Conservation (phyloP, 2,113 vertebrate species). For the Panthera uncia region DNA sequence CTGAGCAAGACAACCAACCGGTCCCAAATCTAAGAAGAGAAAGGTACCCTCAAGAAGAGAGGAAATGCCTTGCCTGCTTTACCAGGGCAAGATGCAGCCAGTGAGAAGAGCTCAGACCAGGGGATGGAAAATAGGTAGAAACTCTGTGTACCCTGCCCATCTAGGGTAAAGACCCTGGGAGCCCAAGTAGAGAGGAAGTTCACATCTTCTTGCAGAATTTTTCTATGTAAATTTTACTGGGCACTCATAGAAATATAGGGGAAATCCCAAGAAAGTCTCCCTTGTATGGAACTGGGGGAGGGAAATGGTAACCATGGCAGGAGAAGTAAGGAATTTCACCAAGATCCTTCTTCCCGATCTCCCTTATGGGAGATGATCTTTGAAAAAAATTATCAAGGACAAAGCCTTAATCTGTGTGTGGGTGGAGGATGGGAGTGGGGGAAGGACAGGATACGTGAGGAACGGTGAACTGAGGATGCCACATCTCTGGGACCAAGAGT, state of each 20-base stretch:
- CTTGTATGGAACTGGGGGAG: neutral
- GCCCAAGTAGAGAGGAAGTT: neutral
- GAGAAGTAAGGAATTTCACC: neutral
- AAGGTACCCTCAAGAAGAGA: neutral
- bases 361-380: neutral
- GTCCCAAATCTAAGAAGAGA: neutral
- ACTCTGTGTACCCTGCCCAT: neutral
- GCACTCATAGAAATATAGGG: neutral
- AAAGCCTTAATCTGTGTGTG: neutral
- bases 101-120: neutral
- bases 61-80: neutral
- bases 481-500: rapidly evolving
- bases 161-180: no score
- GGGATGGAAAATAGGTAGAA: neutral
- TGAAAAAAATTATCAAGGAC: neutral
- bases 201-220: neutral
- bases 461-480: no score
- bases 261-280: neutral
- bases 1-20: neutral
- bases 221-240: neutral
- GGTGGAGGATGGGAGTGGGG: rapidly evolving
- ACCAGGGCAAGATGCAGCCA: neutral
- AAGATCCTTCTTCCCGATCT: neutral
- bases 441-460: neutral
- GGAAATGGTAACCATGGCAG: neutral